These are phyloP conservation scores for Arrhopalites spinosus DNA, from an alignment of 2,888 invertebrate species.

Conservation along the genomic window DNA sequence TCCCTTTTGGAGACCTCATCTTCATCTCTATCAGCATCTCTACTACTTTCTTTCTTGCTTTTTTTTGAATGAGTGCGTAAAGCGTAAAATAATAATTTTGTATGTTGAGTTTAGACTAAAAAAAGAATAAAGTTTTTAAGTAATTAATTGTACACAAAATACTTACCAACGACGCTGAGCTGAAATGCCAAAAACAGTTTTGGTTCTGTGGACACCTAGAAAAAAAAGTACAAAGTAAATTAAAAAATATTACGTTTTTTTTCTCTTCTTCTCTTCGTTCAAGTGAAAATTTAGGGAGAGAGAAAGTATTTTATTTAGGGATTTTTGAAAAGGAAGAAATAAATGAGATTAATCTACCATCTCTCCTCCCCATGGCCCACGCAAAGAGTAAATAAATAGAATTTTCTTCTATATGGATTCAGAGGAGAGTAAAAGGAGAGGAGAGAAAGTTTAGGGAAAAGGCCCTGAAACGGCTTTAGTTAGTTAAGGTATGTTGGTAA, in stretches of 20 bases:
- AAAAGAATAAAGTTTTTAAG: too few species aligned
- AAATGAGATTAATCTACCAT: neutral
- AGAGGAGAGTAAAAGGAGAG: neutral
- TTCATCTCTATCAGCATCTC: too few species aligned
- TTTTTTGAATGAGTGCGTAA: too few species aligned
- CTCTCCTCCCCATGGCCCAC: neutral
- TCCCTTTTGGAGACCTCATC: too few species aligned
- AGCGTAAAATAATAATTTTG: too few species aligned
- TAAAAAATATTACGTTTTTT: neutral
- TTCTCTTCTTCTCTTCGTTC: too few species aligned
- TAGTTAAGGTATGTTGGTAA: neutral
- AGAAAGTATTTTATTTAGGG: too few species aligned
- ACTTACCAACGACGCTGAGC: constrained; percentile 77
- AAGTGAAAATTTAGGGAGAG: too few species aligned
- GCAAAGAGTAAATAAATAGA: neutral
- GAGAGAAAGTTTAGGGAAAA: neutral
- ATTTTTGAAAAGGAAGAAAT: too few species aligned
- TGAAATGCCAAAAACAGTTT: constrained; percentile 76
- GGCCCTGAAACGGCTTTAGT: too few species aligned
- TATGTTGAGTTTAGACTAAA: too few species aligned
- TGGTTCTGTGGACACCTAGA: constrained; percentile 68
- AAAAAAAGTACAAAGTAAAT: constrained; percentile 50
- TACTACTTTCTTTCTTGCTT: too few species aligned
- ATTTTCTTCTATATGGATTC: neutral
- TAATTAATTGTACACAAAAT: neutral